Evolutionary conservation across 2,888 invertebrate species (phyloP), one percentile per base, ranked within the genome.

Genomic region (Limnephilus lunatus): DNA sequence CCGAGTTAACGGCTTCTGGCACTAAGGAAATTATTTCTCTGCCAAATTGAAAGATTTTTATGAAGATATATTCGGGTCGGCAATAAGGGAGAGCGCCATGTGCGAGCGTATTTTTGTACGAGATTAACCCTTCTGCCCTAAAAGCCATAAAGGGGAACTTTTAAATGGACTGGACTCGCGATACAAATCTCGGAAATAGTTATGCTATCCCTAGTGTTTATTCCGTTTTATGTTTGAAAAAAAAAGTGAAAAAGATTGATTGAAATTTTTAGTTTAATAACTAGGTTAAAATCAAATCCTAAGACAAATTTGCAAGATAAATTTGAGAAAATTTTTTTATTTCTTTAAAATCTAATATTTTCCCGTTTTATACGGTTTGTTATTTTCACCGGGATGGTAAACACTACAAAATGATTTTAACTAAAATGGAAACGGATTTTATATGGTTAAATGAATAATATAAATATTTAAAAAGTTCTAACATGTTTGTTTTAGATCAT

Each of bases 11-110:
- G 44, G 25, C 85, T 85, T 85, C 39, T 25, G 25, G n/a, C 39
- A 25, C 39, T 35, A 35, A 15, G 85, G 15, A 39, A 35, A 85
- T 85, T 85, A 39, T 85, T 82, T n/a, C 32, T 44, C 35, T 39
- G 32, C 85, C 85, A 39, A 85, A 85, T 85, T 39, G 85, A n/a
- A 35, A 39, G 85, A 39, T 32, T 85, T 85, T 85, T 85, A 85
- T 85, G 85, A 85, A 85, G 85, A 85, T 35, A 35, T 85, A 85
- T 35, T 31, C 3, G 85, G 85, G 85, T 85, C 15, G 32, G 39
- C 35, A 85, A 85, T 35, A 35, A 85, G 3, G 85, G 85, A 25
- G 39, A 85, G 85, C 39, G 35, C 35, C 53, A 85, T 35, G 25
- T 68, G 53, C 25, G 85, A 12, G 53, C 25, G 25, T 25, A 85